Base-by-base conservation (phyloP, 2,888 invertebrate species). In the Eucera pruinosa region DNA sequence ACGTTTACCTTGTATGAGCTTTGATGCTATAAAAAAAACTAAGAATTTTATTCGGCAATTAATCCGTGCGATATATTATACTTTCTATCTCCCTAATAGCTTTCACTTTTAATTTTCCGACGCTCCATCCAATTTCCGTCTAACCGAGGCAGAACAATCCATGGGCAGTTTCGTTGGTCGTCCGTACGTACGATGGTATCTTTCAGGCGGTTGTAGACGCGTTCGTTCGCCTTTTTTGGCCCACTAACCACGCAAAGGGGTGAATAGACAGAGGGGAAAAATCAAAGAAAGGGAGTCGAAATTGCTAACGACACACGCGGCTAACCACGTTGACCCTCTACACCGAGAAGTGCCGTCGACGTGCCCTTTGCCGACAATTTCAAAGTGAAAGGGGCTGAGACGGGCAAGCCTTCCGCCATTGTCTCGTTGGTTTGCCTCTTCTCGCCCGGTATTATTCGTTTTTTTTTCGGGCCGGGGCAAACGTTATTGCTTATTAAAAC, bases 401-500 rank as follows among this genome's bases (percentile, higher is more conserved):
- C 55, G 60, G 77, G 77, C 83, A 25, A 68, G 30, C 68, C 69
- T 47, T 65, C 18, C 50, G 47, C 70, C 36, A 81, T 83, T 84
- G 85, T 81, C 70, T 77, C 66, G 43, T n/a, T 41, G 67, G 45
- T 61, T 65, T 68, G 50, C 50, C 75, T 41, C 60, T 72, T 76
- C 64, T 52, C 66, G 57, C 57, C 60, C 72, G 43, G 65, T 54
- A 66, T 80, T 82, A 82, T 72, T 82, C 76, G 60, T 39, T 70
- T 55, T 64, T 18, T 48, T 55, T 64, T 18, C 52, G 30, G 45
- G 39, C 41, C 57, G 13, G 47, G 45, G 54, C 78, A 67, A 84
- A 80, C 73, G 73, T 71, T 69, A 80, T 73, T 73, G 80, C 77
- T 80, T 82, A 82, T 78, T 84, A 82, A 83, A 84, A 68, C 61